Conservation (phyloP, 1,140 invertebrate species). For the Pristionchus pacificus region DNA sequence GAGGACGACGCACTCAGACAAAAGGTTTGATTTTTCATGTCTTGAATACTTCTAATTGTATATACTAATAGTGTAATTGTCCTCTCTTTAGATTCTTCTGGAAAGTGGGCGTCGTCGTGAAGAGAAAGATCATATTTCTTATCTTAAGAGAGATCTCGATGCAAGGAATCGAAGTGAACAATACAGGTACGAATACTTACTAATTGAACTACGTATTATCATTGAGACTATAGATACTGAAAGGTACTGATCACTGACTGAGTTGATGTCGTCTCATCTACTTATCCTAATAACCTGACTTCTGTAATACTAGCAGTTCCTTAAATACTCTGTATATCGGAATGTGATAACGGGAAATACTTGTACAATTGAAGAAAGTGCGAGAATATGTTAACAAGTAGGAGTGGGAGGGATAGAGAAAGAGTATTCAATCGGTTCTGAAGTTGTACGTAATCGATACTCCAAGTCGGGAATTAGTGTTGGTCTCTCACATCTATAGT, state of each 20-base stretch:
- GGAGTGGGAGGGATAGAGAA: background rate
- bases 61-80: no score
- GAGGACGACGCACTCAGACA: conserved; percentile 76
- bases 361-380: background rate
- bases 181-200: conserved; percentile 60
- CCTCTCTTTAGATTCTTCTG: no score
- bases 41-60: no score
- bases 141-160: conserved; percentile 82
- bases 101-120: conserved; percentile 38
- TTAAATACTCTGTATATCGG: background rate
- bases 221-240: no score
- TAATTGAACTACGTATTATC: no score
- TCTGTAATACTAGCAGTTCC: no score
- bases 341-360: background rate
- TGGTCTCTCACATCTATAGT: background rate
- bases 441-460: background rate
- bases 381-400: background rate
- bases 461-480: background rate
- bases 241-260: no score
- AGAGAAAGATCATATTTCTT: conserved; percentile 43
- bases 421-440: background rate
- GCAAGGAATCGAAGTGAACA: conserved; percentile 80
- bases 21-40: no score
- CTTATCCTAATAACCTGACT: background rate
- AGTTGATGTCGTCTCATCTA: no score